phyloP scores from a whole-genome alignment of 2,888 invertebrate genomes.

The Caenorhabditis uteleia region DNA sequence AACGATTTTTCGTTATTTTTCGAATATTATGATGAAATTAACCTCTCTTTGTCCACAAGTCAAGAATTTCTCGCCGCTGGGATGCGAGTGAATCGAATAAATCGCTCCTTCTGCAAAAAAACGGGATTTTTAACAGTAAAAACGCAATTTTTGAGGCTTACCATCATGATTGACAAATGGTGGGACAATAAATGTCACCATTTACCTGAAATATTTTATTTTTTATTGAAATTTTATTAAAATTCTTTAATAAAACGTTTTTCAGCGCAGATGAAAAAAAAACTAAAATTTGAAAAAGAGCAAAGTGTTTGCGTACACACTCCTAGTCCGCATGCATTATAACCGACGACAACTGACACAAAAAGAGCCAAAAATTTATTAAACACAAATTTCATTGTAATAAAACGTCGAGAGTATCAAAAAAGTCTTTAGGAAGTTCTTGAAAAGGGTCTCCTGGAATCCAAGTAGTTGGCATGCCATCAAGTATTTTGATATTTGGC shows the following conservation, averaged over 20 bases:
- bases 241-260: no score
- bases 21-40: background rate
- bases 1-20: constrained; percentile 1
- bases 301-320: background rate
- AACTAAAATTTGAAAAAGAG: no score
- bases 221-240: no score
- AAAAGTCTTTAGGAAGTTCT: constrained; percentile 22
- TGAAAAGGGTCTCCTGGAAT: constrained; percentile 43
- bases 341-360: background rate
- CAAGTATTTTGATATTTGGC: constrained; percentile 33
- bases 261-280: no score
- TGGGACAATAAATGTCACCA: background rate
- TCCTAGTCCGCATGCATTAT: background rate
- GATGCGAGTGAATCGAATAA: constrained; percentile 63
- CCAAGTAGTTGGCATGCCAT: constrained; percentile 41
- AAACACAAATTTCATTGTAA: background rate
- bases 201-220: background rate
- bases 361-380: background rate
- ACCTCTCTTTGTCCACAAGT: constrained; percentile 60
- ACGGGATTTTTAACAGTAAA: no score
- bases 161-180: background rate
- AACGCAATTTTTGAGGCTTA: background rate
- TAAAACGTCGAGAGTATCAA: constrained; percentile 14
- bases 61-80: constrained; percentile 53
- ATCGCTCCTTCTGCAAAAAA: constrained; percentile 59